Base-by-base conservation (phyloP, 2,888 invertebrate species). In the Cryptus armator region DNA sequence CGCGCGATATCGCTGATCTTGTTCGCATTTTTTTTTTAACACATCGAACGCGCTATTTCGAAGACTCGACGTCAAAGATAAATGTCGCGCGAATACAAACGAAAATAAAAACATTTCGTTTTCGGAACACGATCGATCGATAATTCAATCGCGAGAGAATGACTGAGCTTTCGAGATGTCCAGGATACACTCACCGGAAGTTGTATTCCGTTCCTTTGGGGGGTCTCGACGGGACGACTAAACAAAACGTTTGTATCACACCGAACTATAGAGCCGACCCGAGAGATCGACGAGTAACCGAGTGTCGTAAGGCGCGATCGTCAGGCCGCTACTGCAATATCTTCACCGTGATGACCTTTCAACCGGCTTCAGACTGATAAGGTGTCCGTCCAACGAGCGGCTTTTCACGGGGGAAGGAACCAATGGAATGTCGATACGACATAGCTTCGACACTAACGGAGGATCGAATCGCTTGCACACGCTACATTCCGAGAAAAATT, bases 341-440 rank as follows among this genome's bases (percentile, higher is more conserved):
- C 91, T 90, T 89, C 79, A 85, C 87, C 87, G 86, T 75, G 88
- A 84, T 91, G 92, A 92, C 92, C 92, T 92, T 92, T 92, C 91
- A 92, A 90, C 92, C 84, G 84, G 82, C 84, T 83, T 83, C 84
- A 32, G 14, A 81, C 88, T 87, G 92, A 92, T 91, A 92, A 91
- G 90, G 80, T 59, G 59, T 66, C 81, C 81, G 68, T 67, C 88
- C 86, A 87, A 87, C 86, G 82, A 84, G 75, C 76, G 46, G 84
- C 86, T 89, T 80, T 56, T 71, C 74, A 81, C 78, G 74, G 51
- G 66, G 67, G 80, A 86, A 86, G 48, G 71, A 37, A 82, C 84
- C 86, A 85, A 88, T 87, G 78, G 43, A 44, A 56, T 59, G 80
- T 67, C 66, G 78, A 80, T 68, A n/a, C 14, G 24, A 32, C 29